These are phyloP conservation scores for Lasioglossum malachurum DNA, from an alignment of 2,888 invertebrate species.

Conservation along the genomic window DNA sequence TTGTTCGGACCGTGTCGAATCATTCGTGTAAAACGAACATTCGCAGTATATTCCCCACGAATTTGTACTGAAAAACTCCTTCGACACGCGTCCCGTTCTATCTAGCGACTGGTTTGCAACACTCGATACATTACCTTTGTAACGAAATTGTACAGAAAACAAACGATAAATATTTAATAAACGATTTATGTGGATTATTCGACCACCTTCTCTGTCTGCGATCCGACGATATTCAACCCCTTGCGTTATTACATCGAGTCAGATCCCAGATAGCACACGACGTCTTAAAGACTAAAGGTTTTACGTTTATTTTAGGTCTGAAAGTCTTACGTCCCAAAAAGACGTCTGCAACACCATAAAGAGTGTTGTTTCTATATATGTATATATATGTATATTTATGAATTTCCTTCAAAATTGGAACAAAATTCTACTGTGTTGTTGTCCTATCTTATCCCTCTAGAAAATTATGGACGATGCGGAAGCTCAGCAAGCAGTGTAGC, in stretches of 20 bases:
- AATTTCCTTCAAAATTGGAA: neutral
- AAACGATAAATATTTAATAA: constrained; percentile 59
- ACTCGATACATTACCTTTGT: constrained; percentile 50
- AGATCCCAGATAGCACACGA: too few species aligned
- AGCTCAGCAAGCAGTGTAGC: neutral
- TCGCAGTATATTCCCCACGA: constrained; percentile 12
- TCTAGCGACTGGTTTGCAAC: constrained; percentile 51
- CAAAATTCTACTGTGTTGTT: neutral
- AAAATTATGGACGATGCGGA: neutral
- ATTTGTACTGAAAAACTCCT: constrained; percentile 35
- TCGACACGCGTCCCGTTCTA: constrained; percentile 27
- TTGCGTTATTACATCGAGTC: too few species aligned
- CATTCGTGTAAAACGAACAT: constrained; percentile 13
- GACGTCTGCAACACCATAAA: too few species aligned
- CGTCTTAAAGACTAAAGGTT: too few species aligned
- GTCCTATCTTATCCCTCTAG: neutral
- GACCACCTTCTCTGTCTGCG: neutral
- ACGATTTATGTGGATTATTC: constrained; percentile 52
- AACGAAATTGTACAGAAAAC: constrained; percentile 56
- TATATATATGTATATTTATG: too few species aligned
- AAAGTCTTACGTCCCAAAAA: too few species aligned
- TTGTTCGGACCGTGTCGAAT: constrained; percentile 18
- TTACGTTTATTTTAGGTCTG: too few species aligned
- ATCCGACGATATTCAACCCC: too few species aligned
- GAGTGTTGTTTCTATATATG: too few species aligned